Base-by-base conservation (phyloP, 2,113 vertebrate genomes). In the Phasianus colchicus region DNA sequence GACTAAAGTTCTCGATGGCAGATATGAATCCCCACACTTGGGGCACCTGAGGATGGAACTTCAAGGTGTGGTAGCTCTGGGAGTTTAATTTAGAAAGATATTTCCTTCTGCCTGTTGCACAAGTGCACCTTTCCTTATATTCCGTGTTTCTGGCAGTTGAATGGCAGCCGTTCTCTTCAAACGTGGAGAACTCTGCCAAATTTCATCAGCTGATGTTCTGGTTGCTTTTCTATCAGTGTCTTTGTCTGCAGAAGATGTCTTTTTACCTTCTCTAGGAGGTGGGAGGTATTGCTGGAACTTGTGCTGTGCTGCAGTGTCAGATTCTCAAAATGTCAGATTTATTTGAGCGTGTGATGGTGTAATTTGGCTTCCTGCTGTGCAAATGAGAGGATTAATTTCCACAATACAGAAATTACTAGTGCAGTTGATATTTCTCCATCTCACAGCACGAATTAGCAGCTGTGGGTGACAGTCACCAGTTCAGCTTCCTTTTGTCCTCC, bases 351-450 rank as follows among this genome's bases (percentile, higher is more conserved):
- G 42, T 90, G 48, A 48, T 83, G 54, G 83, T 96, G 77, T 83
- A 96, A 96, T 90, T 72, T 89, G 74, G 77, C 21, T 76, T 79
- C 73, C 70, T 85, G 73, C 74, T 78, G 77, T 92, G 77, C 36
- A 93, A 94, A 92, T 91, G 78, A 96, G 85, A 80, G 60, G 90
- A 95, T 96, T 87, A 89, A 81, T 90, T 58, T 96, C 55, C 80
- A 85, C 88, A 88, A 81, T 76, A 71, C 11, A 92, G 65, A 97
- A 93, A 93, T 96, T 92, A 95, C 38, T 54, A 86, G 48, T 17
- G 18, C 9, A 42, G 57, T 84, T 84, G 65, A 50, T 82, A 65
- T 73, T 76, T 47, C 80, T 80, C 67, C 61, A 16, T 81, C 57
- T 89, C 57, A 78, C 58, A 66, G 80, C 58, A 65, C 36, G 73